Evolutionary conservation across 2,888 invertebrate genomes (phyloP).

Genomic region (Lasioglossum malachurum): DNA sequence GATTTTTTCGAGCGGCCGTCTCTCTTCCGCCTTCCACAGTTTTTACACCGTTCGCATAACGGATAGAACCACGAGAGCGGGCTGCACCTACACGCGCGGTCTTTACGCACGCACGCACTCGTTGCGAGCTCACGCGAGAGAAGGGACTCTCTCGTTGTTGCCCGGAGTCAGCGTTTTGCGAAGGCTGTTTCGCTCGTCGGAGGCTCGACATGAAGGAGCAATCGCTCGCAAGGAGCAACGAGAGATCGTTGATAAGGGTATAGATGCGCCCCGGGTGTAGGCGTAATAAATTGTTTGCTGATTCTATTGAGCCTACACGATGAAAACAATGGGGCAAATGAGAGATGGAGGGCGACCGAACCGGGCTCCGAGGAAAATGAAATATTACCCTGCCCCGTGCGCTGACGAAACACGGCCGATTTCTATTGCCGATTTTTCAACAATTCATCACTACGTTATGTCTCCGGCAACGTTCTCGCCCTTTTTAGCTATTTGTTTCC

Average conservation of each 20-base stretch:
- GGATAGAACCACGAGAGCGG: slow-evolving; percentile 36
- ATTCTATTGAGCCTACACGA: slow-evolving; percentile 73
- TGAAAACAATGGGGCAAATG: slow-evolving; percentile 66
- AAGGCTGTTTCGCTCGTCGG: slow-evolving; percentile 56
- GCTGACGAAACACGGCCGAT: slow-evolving; percentile 50
- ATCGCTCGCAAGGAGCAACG: slow-evolving; percentile 71
- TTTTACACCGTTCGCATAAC: slow-evolving; percentile 31
- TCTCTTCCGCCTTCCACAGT: not conserved
- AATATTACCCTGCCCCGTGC: slow-evolving; percentile 34
- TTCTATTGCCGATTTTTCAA: slow-evolving; percentile 37
- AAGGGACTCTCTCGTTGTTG: slow-evolving; percentile 23
- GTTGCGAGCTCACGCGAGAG: slow-evolving; percentile 29
- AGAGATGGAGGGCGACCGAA: slow-evolving; percentile 42
- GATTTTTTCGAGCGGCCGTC: slow-evolving; percentile 19
- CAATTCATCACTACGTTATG: not conserved
- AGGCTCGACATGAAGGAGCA: slow-evolving; percentile 64
- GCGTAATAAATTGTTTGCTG: slow-evolving; percentile 75
- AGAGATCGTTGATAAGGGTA: slow-evolving; percentile 70
- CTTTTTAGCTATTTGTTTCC: too few species aligned
- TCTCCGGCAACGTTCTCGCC: not conserved
- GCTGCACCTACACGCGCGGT: slow-evolving; percentile 17
- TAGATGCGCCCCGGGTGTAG: slow-evolving; percentile 73
- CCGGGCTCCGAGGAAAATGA: slow-evolving; percentile 47
- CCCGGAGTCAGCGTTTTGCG: slow-evolving; percentile 32
- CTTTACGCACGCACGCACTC: slow-evolving; percentile 44